Evolutionary conservation across 2,113 vertebrate species (phyloP).

Genomic region (Calidris pygmaea): DNA sequence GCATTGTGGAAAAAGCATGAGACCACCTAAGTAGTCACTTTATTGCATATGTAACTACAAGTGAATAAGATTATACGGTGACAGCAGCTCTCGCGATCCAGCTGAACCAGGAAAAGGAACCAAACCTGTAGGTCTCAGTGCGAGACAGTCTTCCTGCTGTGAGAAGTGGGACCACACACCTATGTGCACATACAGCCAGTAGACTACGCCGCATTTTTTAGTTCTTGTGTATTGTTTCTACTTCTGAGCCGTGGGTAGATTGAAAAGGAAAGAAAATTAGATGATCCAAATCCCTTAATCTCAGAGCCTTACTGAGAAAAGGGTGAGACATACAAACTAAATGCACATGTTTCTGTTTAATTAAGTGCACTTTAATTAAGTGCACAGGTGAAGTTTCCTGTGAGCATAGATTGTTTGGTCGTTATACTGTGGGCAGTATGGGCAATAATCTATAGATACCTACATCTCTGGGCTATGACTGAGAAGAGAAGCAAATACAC

Average conservation of each 20-base stretch:
- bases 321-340: background rate
- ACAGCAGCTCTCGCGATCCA: slow-evolving; percentile 15
- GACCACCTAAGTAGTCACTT: slow-evolving; percentile 52
- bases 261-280: background rate
- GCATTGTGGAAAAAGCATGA: slow-evolving; percentile 1
- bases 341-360: background rate
- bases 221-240: background rate
- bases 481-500: background rate
- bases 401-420: background rate
- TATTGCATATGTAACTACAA: background rate
- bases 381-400: background rate
- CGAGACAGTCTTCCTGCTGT: background rate
- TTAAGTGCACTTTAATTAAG: background rate
- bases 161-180: slow-evolving; percentile 26
- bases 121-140: background rate
- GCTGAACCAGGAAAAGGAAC: slow-evolving; percentile 30
- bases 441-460: background rate
- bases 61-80: slow-evolving; percentile 16
- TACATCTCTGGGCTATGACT: background rate
- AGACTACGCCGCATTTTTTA: background rate
- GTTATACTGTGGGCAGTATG: background rate
- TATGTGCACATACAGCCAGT: background rate
- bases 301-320: background rate
- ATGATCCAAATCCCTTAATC: background rate
- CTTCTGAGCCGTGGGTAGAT: background rate